These are phyloP conservation scores for Todus mexicanus DNA, from an alignment of 2,797 vertebrate species.

Conservation along the genomic window DNA sequence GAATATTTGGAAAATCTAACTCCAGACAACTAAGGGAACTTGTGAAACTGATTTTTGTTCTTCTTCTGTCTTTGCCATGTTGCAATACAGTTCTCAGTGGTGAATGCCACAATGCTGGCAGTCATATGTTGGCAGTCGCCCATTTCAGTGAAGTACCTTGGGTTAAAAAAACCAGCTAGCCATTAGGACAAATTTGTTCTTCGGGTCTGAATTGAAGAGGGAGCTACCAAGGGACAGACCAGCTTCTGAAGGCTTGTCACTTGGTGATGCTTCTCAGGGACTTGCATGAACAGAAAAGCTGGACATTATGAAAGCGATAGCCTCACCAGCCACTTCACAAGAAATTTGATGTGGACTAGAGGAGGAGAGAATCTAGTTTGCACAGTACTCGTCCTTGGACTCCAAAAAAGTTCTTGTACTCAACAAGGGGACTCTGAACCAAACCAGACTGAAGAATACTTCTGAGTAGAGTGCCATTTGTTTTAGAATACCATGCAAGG, in stretches of 20 bases:
- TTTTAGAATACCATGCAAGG: not conserved
- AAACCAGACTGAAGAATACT: not conserved
- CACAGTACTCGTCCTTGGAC: not conserved
- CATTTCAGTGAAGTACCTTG: not conserved
- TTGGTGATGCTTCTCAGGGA: not conserved
- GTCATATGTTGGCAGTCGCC: not conserved
- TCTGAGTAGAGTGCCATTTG: not conserved
- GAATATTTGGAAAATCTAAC: not conserved
- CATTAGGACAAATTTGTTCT: not conserved
- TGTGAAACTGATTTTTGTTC: not conserved
- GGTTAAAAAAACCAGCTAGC: not conserved
- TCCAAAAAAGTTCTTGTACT: not conserved
- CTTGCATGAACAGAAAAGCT: not conserved
- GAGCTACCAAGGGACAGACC: not conserved
- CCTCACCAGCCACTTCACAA: not conserved
- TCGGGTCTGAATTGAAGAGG: not conserved
- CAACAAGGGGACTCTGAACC: not conserved
- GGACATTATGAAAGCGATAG: not conserved
- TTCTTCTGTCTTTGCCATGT: not conserved
- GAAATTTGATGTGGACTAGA: not conserved
- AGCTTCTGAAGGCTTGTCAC: not conserved
- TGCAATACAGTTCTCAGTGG: not conserved
- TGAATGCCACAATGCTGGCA: not conserved
- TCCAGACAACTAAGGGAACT: not conserved
- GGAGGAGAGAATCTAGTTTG: not conserved